Base-by-base conservation (phyloP, 1,140 invertebrate genomes). In the Calephelis nemesis region DNA sequence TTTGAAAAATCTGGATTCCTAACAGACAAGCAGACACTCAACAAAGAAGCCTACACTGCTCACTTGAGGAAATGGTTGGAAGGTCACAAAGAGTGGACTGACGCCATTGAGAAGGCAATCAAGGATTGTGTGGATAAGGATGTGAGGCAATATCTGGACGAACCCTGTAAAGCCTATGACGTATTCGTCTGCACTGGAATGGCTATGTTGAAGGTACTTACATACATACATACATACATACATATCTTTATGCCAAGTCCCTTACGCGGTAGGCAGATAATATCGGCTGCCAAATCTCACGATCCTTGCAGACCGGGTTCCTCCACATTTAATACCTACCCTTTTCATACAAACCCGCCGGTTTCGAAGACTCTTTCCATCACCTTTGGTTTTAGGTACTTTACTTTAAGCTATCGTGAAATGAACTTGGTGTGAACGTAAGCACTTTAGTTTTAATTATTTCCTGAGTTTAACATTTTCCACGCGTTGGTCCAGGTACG, bases 1-100 rank as follows among this genome's bases (percentile, higher is more conserved):
- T 91, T 91, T 69, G 85, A 91, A 66, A 88, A 86, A 19, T 90
- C 87, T 1, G 87, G 87, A 5, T 91, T 90, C 65, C 75, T 91
- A 1, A 71, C 52, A n/a, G 79, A 89, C 70, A 79, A 80, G 9
- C 75, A 82, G 6, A 88, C 81, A 0, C 63, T 91, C 5, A 85
- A 90, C 72, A 88, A 86, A 49, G 87, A 89, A 10, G 79, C 74
- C 0, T 91, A 91, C 63, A 76, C 67, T 48, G 77, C 70, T 8
- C 87, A 90, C 48, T 72, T 91, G 4, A 65, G 67, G 39, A 73
- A 79, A 60, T 91, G 87, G 87, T 65, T 78, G 5, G 82, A 88
- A 52, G 70, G 72, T 0, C 77, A 88, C 63, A 74, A 82, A 11
- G 85, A 75, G 1, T 91, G 89, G 89, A 70, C 75, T 0, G 68